phyloP scores from a whole-genome alignment of 2,113 vertebrate species.

The Azemiops feae region DNA sequence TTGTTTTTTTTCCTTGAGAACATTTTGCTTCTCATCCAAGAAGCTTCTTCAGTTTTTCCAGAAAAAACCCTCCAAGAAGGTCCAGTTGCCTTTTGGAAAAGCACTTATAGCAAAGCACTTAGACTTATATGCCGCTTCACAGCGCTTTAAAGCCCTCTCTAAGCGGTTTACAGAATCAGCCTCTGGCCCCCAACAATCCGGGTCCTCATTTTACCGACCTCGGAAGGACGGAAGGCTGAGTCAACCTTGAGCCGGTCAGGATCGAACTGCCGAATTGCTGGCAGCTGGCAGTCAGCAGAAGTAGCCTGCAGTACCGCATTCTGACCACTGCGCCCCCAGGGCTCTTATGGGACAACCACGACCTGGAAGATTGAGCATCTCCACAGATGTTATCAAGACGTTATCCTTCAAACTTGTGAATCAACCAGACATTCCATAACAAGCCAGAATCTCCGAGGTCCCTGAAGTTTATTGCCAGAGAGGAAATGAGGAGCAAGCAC shows the following conservation, averaged over 20 bases:
- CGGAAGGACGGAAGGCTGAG: too few relatives aligned
- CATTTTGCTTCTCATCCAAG: neutral
- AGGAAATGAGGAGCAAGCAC: neutral
- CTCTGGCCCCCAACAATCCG: too few relatives aligned
- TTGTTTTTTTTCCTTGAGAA: neutral
- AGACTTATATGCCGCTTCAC: too few relatives aligned
- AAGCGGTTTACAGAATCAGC: too few relatives aligned
- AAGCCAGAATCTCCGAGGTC: neutral
- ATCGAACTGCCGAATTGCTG: too few relatives aligned
- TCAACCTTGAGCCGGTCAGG: too few relatives aligned
- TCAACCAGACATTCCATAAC: neutral
- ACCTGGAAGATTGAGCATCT: neutral
- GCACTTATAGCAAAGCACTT: neutral
- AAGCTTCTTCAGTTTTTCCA: neutral
- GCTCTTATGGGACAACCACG: neutral
- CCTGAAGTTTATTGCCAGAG: neutral
- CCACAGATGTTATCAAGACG: neutral
- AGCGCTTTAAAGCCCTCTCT: too few relatives aligned
- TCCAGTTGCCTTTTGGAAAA: neutral
- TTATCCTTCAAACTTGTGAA: neutral
- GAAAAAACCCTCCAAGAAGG: too few relatives aligned
- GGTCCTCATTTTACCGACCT: too few relatives aligned
- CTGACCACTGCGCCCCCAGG: too few relatives aligned
- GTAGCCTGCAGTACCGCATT: too few relatives aligned
- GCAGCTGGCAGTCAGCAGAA: too few relatives aligned